These are phyloP conservation scores for Fissipunctia ypsillon DNA, from an alignment of 2,888 invertebrate genomes.

Conservation along the genomic window DNA sequence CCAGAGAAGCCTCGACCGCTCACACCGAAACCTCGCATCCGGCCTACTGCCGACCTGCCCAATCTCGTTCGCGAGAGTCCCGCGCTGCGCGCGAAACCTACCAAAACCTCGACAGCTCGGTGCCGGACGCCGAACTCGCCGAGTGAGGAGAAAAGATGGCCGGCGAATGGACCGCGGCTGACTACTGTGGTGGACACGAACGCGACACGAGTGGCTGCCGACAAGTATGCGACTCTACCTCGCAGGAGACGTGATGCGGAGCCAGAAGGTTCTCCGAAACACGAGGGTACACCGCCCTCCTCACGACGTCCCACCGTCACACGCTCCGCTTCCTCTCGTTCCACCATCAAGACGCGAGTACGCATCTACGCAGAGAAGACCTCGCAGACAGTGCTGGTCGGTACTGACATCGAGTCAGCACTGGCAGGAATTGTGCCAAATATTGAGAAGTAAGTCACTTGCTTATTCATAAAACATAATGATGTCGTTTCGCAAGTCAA, in stretches of 20 bases:
- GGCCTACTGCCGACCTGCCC: conserved; percentile 89
- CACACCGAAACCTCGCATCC: conserved; percentile 87
- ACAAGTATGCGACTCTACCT: conserved; percentile 95
- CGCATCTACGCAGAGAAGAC: conserved; percentile 95
- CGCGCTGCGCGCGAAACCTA: conserved; percentile 85
- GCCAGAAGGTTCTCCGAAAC: conserved; percentile 89
- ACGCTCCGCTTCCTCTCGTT: conserved; percentile 83
- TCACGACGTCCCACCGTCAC: conserved; percentile 84
- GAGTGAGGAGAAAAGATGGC: conserved; percentile 94
- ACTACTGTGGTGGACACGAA: conserved; percentile 77
- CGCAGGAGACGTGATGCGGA: conserved; percentile 93
- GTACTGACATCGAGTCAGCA: conserved; percentile 93
- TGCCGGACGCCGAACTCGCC: conserved; percentile 92
- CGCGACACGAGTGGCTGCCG: conserved; percentile 89
- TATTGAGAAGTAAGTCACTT: conserved; percentile 82
- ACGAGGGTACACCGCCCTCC: conserved; percentile 81
- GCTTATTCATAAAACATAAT: conserved; percentile 27
- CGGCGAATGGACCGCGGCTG: conserved; percentile 87
- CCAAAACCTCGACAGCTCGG: conserved; percentile 90
- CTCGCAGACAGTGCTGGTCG: conserved; percentile 94
- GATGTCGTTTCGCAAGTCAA: conserved; percentile 35
- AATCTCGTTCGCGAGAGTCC: conserved; percentile 88
- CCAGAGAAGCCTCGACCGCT: conserved; percentile 87
- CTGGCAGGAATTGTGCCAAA: conserved; percentile 91
- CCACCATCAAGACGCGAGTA: conserved; percentile 85